These are phyloP conservation scores for Cryptoleucopteryx plumbea DNA, from an alignment of 2,113 vertebrate genomes.

Conservation along the genomic window DNA sequence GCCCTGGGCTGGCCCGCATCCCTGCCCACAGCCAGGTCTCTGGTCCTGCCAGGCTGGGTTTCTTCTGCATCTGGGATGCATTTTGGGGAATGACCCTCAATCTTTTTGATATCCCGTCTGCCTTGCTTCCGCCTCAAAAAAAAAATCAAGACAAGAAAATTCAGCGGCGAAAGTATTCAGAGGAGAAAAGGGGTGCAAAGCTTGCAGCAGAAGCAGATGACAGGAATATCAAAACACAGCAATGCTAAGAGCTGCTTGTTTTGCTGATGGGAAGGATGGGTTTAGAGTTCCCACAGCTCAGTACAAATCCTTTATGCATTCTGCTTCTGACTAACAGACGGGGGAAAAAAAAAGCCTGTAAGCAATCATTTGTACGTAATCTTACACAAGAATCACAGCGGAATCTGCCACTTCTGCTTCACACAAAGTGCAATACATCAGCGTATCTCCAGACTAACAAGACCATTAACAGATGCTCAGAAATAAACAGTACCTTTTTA, in stretches of 20 bases:
- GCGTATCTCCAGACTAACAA: not conserved
- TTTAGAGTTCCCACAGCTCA: not conserved
- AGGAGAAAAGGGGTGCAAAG: not conserved
- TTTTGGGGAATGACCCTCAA: not conserved
- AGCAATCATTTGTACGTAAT: not conserved
- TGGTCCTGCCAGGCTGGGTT: not conserved
- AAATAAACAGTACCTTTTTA: slow-evolving; percentile 85
- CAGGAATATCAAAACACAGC: not conserved
- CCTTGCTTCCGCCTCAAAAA: not conserved
- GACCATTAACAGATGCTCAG: not conserved
- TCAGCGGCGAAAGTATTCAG: not conserved
- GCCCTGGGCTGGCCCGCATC: not conserved
- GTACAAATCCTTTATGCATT: not conserved
- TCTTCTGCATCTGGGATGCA: not conserved
- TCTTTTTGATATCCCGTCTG: not conserved
- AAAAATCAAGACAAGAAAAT: not conserved
- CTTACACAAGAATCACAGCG: not conserved
- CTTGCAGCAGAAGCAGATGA: not conserved
- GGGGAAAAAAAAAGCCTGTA: not conserved
- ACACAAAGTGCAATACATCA: not conserved
- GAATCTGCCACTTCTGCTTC: not conserved
- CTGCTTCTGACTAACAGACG: not conserved
- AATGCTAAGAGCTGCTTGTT: not conserved
- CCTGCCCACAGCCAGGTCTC: not conserved
- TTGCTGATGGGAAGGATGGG: not conserved